These are phyloP conservation scores for Austrolebias charrua DNA, from an alignment of 2,797 vertebrate species.

Conservation along the genomic window DNA sequence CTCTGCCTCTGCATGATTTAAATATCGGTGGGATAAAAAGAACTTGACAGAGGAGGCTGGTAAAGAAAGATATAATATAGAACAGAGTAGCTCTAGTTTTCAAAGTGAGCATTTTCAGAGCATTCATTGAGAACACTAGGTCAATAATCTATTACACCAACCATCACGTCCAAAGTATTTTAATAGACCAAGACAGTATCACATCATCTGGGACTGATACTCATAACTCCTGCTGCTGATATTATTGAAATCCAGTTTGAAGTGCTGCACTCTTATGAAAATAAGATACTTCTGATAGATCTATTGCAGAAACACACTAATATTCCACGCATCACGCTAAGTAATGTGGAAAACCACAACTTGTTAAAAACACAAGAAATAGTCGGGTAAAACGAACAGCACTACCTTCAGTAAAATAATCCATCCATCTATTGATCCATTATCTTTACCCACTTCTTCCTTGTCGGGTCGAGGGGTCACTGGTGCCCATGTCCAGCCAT, in stretches of 20 bases:
- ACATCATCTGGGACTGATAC: slow-evolving; percentile 36
- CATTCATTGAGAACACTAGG: slow-evolving; percentile 50
- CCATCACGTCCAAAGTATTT: slow-evolving; percentile 59
- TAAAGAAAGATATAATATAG: slow-evolving; percentile 27
- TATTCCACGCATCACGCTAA: slow-evolving; percentile 11
- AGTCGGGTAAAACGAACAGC: slow-evolving; percentile 6
- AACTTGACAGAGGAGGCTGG: slow-evolving; percentile 21
- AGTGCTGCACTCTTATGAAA: slow-evolving; percentile 41
- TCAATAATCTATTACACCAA: slow-evolving; percentile 61
- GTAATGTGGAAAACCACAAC: slow-evolving; percentile 9
- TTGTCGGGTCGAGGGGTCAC: too few species aligned
- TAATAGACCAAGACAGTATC: slow-evolving; percentile 49
- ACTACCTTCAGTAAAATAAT: background rate
- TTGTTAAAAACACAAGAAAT: slow-evolving; percentile 3
- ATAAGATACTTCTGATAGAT: slow-evolving; percentile 42
- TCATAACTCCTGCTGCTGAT: slow-evolving; percentile 35
- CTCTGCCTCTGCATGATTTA: slow-evolving; percentile 39
- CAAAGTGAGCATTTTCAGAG: slow-evolving; percentile 45
- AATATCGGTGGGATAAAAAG: slow-evolving; percentile 39
- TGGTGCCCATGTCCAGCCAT: too few species aligned
- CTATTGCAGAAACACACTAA: slow-evolving; percentile 25
- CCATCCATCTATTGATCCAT: background rate
- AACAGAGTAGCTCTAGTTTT: slow-evolving; percentile 29
- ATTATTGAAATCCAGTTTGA: slow-evolving; percentile 56
- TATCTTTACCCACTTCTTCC: too few species aligned